Percentiles rank a stretch among this genome's conserved stretches.
Evolutionary conservation across 2,888 invertebrate genomes (phyloP).

Genomic region (Acanthosoma haemorrhoidale): DNA sequence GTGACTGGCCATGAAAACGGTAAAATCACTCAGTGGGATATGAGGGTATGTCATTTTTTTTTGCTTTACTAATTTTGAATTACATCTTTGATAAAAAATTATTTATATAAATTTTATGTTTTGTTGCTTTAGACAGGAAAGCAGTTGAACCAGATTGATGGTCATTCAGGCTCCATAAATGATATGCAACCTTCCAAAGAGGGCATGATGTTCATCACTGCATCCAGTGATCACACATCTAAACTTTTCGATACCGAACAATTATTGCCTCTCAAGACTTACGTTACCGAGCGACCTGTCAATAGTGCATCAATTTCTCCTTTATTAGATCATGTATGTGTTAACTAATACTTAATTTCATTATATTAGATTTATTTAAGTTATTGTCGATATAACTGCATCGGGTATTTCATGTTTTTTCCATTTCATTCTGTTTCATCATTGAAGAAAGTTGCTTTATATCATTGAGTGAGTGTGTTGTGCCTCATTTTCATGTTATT

Average conservation of each 20-base stretch:
- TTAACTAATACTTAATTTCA: too few relatives aligned
- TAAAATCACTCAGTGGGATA: conserved; percentile 86
- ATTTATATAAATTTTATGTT: background rate
- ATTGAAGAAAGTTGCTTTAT: too few relatives aligned
- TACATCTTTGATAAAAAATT: background rate
- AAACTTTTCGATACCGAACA: conserved; percentile 88
- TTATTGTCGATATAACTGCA: too few relatives aligned
- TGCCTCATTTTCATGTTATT: too few relatives aligned
- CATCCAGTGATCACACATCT: conserved; percentile 93
- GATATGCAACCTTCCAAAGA: conserved; percentile 95
- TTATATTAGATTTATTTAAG: too few relatives aligned
- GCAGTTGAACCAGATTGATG: conserved; percentile 68
- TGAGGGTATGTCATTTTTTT: conserved; percentile 56
- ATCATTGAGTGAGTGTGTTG: too few relatives aligned
- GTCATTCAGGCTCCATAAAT: conserved; percentile 82
- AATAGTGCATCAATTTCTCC: conserved; percentile 98
- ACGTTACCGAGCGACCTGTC: conserved; percentile 95
- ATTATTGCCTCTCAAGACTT: conserved; percentile 83
- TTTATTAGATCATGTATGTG: conserved; percentile 77
- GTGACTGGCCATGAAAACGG: conserved; percentile 94
- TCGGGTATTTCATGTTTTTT: too few relatives aligned
- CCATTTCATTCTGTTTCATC: too few relatives aligned
- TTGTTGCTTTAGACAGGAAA: conserved; percentile 63
- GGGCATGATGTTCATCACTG: conserved; percentile 92
- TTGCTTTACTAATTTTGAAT: background rate